Evolutionary conservation across 1,140 invertebrate genomes (phyloP).

Genomic region (Periplaneta americana): DNA sequence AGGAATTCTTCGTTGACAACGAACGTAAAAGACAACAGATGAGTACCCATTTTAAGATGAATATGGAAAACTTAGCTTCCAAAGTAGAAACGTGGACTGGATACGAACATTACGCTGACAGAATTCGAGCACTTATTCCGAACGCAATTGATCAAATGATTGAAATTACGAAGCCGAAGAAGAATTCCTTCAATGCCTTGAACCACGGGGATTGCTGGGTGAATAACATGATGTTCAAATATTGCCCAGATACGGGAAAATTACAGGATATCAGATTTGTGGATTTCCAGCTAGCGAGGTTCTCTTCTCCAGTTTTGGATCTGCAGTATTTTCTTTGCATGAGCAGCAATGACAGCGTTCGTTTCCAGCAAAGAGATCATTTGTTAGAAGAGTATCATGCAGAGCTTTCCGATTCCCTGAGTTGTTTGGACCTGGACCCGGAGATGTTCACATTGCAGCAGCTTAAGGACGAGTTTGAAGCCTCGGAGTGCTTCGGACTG

Average conservation of each 20-base stretch:
- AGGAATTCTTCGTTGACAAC: not conserved
- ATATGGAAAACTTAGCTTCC: not conserved
- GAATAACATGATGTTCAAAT: constrained; percentile 25
- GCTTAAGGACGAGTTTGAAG: constrained; percentile 8
- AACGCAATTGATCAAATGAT: not conserved
- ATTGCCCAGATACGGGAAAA: constrained; percentile 13
- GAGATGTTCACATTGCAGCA: not conserved
- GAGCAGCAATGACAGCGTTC: constrained; percentile 32
- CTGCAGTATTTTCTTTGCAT: constrained; percentile 20
- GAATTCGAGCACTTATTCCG: not conserved
- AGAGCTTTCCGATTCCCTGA: constrained; percentile 5
- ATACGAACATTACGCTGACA: not conserved
- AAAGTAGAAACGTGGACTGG: constrained; percentile 2
- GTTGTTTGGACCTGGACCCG: not conserved
- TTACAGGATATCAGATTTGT: not conserved
- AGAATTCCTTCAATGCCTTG: constrained; percentile 4
- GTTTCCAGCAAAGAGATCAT: constrained; percentile 35
- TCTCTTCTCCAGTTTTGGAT: constrained; percentile 19
- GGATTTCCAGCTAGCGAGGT: constrained; percentile 11
- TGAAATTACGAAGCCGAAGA: not conserved
- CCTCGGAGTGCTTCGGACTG: constrained; percentile 7
- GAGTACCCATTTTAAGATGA: not conserved
- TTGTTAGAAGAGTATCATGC: constrained; percentile 41
- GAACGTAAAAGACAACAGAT: not conserved
- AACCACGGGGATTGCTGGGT: constrained; percentile 25